Conservation (phyloP, 2,888 invertebrate genomes). For the Drosophila suboccidentalis region DNA sequence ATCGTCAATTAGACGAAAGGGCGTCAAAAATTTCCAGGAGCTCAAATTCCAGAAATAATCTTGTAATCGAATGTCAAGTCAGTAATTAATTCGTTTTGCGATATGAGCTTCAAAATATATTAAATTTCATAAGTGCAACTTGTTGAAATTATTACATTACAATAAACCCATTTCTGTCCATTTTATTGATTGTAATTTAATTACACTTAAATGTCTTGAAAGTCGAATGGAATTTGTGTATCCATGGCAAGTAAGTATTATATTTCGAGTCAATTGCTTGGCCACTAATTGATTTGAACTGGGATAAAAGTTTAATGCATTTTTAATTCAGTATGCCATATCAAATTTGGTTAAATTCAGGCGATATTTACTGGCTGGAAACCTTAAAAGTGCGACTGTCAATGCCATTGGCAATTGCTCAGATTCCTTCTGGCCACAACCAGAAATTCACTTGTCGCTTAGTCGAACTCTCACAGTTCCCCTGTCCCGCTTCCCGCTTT, state of each 20-base stretch:
- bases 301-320: conserved; percentile 29
- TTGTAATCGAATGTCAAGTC: background rate
- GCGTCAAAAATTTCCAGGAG: conserved; percentile 37
- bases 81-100: conserved; percentile 3
- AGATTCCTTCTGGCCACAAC: conserved; percentile 65
- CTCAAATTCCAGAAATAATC: background rate
- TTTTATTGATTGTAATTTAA: conserved; percentile 18
- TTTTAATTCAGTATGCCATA: conserved; percentile 19
- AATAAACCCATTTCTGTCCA: conserved; percentile 6
- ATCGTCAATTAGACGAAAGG: conserved; percentile 45
- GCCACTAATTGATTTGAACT: conserved; percentile 44
- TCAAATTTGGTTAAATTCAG: conserved; percentile 19
- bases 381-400: conserved; percentile 29
- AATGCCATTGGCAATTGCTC: conserved; percentile 62
- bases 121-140: background rate
- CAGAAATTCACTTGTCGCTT: conserved; percentile 60
- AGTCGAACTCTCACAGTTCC: conserved; percentile 12
- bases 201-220: conserved; percentile 19
- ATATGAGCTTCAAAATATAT: background rate
- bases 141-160: conserved; percentile 1
- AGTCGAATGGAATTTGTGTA: conserved; percentile 9
- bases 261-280: conserved; percentile 23
- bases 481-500: background rate
- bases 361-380: conserved; percentile 14
- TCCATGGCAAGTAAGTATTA: conserved; percentile 22